Base-by-base conservation (phyloP, 2,113 vertebrate species). In the Bufo bufo region DNA sequence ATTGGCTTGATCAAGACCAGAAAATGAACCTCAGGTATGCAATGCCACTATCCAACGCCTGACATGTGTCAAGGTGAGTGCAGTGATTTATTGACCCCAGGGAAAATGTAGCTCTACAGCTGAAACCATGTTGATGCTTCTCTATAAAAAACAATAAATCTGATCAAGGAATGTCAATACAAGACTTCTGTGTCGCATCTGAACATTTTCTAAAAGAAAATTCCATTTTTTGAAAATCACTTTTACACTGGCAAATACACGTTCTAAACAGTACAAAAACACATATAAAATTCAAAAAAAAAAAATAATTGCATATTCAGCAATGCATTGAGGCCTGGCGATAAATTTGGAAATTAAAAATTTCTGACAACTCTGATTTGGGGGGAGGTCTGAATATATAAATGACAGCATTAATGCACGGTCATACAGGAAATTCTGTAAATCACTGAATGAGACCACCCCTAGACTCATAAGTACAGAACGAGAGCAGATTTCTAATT, bases 91-190 rank as follows among this genome's bases (percentile, higher is more conserved):
- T 78, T 78, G 72, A 84, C 87, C 82, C 59, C 49, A 58, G 87
- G 72, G 87, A 84, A 69, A 84, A 84, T 52, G 63, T 77, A 84
- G 49, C 72, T 33, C 10, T 45, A 63, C 66, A 66, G 72, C 69
- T 82, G 56, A 82, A 87, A 82, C 78, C 56, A 82, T 52, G 54
- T 56, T 77, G 75, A 50, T 45, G 59, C 12, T 58, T 78, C 58
- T 84, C 52, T 75, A 78, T 89, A 84, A 19, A 54, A 89, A 89
- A 84, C 23, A 88, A 88, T 88, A 88, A 84, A 84, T 88, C 81
- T 43, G 81, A 66, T 78, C 82, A 65, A 33, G 19, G 17, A 75
- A 87, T 84, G 72, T 66, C 58, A 84, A 58, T 84, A 52, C 61
- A 47, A 58, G 72, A 16, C 74, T 9, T 59, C 56, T 78, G 23